phyloP scores from a whole-genome alignment of 2,113 vertebrate species.

The Glareola pratincola region DNA sequence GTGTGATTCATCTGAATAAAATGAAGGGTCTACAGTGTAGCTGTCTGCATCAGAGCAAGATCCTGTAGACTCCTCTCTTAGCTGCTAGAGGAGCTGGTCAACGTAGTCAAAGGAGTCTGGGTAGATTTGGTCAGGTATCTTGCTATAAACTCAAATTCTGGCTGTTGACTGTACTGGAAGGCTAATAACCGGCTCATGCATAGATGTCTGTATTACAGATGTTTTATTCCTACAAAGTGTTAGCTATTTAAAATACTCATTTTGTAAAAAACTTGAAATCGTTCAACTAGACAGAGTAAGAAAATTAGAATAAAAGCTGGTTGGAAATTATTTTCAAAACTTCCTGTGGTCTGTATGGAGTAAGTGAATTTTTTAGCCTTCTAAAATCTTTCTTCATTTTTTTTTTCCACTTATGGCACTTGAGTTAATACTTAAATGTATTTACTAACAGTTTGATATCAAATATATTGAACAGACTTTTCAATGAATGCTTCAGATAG shows the following conservation, averaged over 20 bases:
- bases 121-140: not conserved
- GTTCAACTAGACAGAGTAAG: not conserved
- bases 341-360: not conserved
- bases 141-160: not conserved
- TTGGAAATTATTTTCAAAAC: not conserved
- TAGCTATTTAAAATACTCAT: not conserved
- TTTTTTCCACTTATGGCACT: not conserved
- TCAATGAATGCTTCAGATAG: not conserved
- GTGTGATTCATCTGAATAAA: not conserved
- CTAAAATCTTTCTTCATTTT: not conserved
- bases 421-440: not conserved
- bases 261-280: not conserved
- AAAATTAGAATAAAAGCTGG: not conserved
- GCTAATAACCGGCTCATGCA: not conserved
- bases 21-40: not conserved
- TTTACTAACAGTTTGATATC: not conserved
- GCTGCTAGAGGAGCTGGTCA: not conserved
- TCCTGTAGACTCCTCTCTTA: not conserved
- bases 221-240: not conserved
- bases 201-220: not conserved
- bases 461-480: not conserved
- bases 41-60: not conserved
- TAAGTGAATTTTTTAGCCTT: not conserved
- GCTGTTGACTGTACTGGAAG: not conserved
- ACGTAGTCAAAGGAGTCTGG: not conserved